These are phyloP conservation scores for Misgurnus mizolepis DNA, from an alignment of 2,113 vertebrate species.

Conservation along the genomic window DNA sequence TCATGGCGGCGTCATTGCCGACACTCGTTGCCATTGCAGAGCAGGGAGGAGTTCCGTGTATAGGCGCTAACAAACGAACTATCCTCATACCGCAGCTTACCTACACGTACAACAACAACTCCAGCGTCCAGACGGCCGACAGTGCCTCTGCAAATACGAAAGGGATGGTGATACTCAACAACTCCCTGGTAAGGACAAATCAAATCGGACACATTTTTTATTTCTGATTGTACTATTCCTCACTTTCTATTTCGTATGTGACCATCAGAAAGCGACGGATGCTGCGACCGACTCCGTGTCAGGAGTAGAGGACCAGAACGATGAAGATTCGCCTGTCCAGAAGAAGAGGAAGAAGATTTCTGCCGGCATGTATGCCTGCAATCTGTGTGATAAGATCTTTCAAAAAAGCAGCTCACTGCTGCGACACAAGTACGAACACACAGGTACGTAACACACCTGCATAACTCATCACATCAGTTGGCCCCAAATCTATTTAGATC, in stretches of 20 bases:
- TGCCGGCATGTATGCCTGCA: slow-evolving; percentile 92
- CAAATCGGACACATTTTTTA: background rate
- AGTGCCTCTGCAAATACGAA: slow-evolving; percentile 74
- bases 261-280: slow-evolving; percentile 78
- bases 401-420: slow-evolving; percentile 98
- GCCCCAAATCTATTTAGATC: no score
- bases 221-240: background rate
- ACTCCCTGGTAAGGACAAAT: slow-evolving; percentile 81
- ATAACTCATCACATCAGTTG: background rate
- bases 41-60: slow-evolving; percentile 85
- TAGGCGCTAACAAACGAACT: slow-evolving; percentile 89
- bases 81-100: slow-evolving; percentile 98
- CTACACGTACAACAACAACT: slow-evolving; percentile 82
- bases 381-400: slow-evolving; percentile 98
- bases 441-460: slow-evolving; percentile 75
- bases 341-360: slow-evolving; percentile 89
- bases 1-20: slow-evolving; percentile 90
- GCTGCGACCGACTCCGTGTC: slow-evolving; percentile 84
- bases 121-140: slow-evolving; percentile 66
- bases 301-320: slow-evolving; percentile 84
- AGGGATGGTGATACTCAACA: slow-evolving; percentile 83
- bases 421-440: slow-evolving; percentile 98
- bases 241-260: background rate
- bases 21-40: slow-evolving; percentile 92
- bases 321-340: slow-evolving; percentile 82